phyloP scores from a whole-genome alignment of 2,888 invertebrate genomes.

The Drosophila prolongata region DNA sequence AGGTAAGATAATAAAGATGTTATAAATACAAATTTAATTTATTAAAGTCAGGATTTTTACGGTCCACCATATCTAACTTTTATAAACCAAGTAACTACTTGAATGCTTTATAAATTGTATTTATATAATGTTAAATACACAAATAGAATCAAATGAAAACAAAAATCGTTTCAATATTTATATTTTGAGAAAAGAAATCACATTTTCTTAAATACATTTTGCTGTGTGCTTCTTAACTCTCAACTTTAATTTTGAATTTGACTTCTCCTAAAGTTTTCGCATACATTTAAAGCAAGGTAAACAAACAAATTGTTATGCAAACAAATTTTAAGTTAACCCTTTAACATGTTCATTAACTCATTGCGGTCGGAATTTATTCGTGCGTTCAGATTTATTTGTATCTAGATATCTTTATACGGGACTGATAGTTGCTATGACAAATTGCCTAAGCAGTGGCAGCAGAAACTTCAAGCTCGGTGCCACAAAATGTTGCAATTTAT shows the following conservation, averaged over 20 bases:
- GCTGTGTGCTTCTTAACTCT: background rate
- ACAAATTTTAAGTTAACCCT: slow-evolving; percentile 7
- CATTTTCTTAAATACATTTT: background rate
- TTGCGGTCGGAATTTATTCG: slow-evolving; percentile 12
- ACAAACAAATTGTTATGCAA: slow-evolving; percentile 16
- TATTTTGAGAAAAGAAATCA: too few species aligned
- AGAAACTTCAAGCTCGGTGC: slow-evolving; percentile 49
- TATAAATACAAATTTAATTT: background rate
- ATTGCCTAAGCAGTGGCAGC: slow-evolving; percentile 61
- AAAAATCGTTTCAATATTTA: too few species aligned
- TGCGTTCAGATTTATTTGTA: slow-evolving; percentile 46
- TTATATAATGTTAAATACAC: too few species aligned
- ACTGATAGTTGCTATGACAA: slow-evolving; percentile 67
- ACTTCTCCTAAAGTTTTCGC: slow-evolving; percentile 15
- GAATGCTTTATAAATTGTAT: too few species aligned
- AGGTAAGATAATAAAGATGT: too few species aligned
- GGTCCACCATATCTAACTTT: too few species aligned
- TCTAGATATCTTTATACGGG: slow-evolving; percentile 54
- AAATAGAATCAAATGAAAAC: too few species aligned
- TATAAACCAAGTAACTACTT: too few species aligned
- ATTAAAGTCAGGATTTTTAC: too few species aligned
- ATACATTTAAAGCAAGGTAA: background rate
- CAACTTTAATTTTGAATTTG: slow-evolving; percentile 11
- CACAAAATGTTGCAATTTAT: slow-evolving; percentile 68
- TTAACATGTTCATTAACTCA: slow-evolving; percentile 18